Evolutionary conservation across 2,888 invertebrate species (phyloP).

Genomic region (Eupithecia abbreviata): DNA sequence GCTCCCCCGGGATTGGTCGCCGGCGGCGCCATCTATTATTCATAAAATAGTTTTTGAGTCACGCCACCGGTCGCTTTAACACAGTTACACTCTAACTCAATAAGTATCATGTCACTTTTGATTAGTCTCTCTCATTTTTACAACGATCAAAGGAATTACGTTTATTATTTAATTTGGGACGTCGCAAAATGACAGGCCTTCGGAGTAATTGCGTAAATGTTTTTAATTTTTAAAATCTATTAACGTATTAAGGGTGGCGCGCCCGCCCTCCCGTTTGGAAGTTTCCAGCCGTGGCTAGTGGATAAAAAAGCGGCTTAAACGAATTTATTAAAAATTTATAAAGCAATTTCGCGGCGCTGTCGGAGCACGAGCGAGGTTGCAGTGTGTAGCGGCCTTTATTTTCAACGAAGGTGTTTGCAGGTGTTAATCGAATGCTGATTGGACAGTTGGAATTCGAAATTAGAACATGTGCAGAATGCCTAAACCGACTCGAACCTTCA

Average conservation of each 20-base stretch:
- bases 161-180: slow-evolving; percentile 67
- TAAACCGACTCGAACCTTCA: background rate
- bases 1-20: slow-evolving; percentile 82
- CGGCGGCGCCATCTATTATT: slow-evolving; percentile 81
- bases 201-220: slow-evolving; percentile 71
- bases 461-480: background rate
- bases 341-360: slow-evolving; percentile 71
- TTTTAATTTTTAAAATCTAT: slow-evolving; percentile 81
- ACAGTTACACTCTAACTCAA: slow-evolving; percentile 77
- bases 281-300: slow-evolving; percentile 64
- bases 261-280: slow-evolving; percentile 44
- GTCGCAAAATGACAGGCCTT: slow-evolving; percentile 66
- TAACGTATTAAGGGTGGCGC: slow-evolving; percentile 66
- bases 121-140: slow-evolving; percentile 74
- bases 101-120: slow-evolving; percentile 83
- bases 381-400: slow-evolving; percentile 34
- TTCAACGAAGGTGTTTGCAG: slow-evolving; percentile 24
- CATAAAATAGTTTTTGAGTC: slow-evolving; percentile 84
- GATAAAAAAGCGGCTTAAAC: slow-evolving; percentile 77
- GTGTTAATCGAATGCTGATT: slow-evolving; percentile 1
- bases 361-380: slow-evolving; percentile 32
- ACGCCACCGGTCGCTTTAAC: slow-evolving; percentile 78
- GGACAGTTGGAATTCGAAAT: slow-evolving; percentile 7
- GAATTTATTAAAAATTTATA: slow-evolving; percentile 79
- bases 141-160: slow-evolving; percentile 74